Evolutionary conservation across 2,113 vertebrate species (phyloP), one percentile per base, ranked within the genome.

Genomic region (Takifugu bimaculatus): DNA sequence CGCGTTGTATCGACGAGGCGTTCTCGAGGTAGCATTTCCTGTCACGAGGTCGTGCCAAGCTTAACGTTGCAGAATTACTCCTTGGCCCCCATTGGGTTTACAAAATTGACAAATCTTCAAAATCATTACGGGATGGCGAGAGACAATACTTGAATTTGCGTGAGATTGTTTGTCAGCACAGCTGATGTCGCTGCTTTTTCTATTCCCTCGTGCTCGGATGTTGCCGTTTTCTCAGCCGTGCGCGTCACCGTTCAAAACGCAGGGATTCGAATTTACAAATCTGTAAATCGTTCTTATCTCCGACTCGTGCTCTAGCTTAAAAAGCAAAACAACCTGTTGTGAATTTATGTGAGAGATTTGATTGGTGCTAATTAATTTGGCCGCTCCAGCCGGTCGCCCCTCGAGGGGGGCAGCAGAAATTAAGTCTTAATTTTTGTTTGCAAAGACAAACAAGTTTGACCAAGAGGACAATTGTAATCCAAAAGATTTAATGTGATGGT

Each of bases 351-450:
- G 14, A 11, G 29, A 65, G 57, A 7, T 14, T 15, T 50, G 49
- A 28, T 77, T 50, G 32, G 55, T 68, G 54, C 39, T 60, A 39
- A 66, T 15, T 6, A 55, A 55, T 52, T 54, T 54, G 49, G 42
- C 47, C 61, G 4, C 50, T 52, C 25, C 20, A 50, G 10, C 6
- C 12, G 13, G 26, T 14, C 43, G 66, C 5, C 13, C 28, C 20
- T 20, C 20, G 20, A 20, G 51, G 14, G 57, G 39, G 25, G 29
- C 42, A 32, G 11, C 5, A 54, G 13, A 27, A 68, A 35, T 49
- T 61, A 56, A 48, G 71, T 78, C 68, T 71, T 82, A 67, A 54
- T 58, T 70, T 62, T 44, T 68, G 51, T 79, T 75, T 72, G 28
- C 59, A 51, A 44, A 53, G 12, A 59, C 63, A 57, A 65, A 77